Evolutionary conservation across 1,140 invertebrate genomes (phyloP).

Genomic region (Drosophila tsacasi): DNA sequence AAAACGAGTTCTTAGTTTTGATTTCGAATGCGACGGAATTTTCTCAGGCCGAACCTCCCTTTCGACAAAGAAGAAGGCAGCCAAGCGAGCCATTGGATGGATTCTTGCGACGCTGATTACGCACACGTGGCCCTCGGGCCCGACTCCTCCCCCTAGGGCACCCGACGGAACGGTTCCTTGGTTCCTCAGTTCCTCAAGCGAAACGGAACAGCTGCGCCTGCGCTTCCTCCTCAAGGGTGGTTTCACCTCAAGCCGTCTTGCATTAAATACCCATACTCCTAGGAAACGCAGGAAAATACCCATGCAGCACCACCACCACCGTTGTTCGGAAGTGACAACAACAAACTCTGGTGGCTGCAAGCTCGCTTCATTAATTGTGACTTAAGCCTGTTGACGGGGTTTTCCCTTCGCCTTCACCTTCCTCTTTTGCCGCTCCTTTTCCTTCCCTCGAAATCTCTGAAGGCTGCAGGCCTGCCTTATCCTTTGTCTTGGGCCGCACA

Average conservation of each 20-base stretch:
- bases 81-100: slow-evolving; percentile 26
- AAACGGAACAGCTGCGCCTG: slow-evolving; percentile 68
- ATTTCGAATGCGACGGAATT: slow-evolving; percentile 46
- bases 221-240: slow-evolving; percentile 66
- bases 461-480: slow-evolving; percentile 33
- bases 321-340: slow-evolving; percentile 1
- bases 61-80: not conserved
- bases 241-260: slow-evolving; percentile 29
- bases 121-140: slow-evolving; percentile 49
- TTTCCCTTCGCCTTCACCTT: slow-evolving; percentile 41
- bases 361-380: slow-evolving; percentile 57
- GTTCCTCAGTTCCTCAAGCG: slow-evolving; percentile 59
- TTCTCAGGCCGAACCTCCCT: slow-evolving; percentile 49
- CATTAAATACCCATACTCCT: slow-evolving; percentile 1
- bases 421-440: slow-evolving; percentile 10
- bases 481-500: slow-evolving; percentile 54
- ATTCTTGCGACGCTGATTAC: slow-evolving; percentile 61
- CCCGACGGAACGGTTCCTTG: slow-evolving; percentile 60
- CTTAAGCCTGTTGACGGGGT: slow-evolving; percentile 50
- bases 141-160: slow-evolving; percentile 20
- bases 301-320: slow-evolving; percentile 39
- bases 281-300: slow-evolving; percentile 36
- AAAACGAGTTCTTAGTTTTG: slow-evolving; percentile 54
- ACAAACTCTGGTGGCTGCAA: slow-evolving; percentile 36
- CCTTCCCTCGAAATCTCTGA: slow-evolving; percentile 33